phyloP scores from a whole-genome alignment of 2,888 invertebrate species.

The Serripes groenlandicus region DNA sequence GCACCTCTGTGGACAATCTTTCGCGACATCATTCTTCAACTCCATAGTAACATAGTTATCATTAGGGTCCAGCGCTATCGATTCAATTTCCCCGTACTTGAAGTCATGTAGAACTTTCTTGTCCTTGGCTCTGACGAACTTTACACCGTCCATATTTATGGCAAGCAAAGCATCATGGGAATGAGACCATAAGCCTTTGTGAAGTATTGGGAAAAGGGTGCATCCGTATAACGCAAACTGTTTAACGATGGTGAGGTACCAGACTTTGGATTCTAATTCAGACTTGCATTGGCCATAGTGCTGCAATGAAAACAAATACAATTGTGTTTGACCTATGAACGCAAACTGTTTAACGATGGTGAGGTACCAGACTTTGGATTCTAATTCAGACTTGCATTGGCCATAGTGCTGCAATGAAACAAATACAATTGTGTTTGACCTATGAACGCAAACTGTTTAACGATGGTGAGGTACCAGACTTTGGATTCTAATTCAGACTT shows the following conservation, averaged over 20 bases:
- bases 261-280: slow-evolving; percentile 96
- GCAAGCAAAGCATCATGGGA: slow-evolving; percentile 91
- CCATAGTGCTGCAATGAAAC: slow-evolving; percentile 91
- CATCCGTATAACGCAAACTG: slow-evolving; percentile 97
- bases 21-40: slow-evolving; percentile 90
- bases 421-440: too few species aligned
- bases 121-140: slow-evolving; percentile 96
- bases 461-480: slow-evolving; percentile 96
- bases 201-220: slow-evolving; percentile 95
- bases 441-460: slow-evolving; percentile 99
- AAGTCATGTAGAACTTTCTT: slow-evolving; percentile 97
- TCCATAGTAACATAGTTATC: slow-evolving; percentile 97
- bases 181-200: slow-evolving; percentile 97
- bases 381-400: slow-evolving; percentile 95
- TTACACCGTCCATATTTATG: slow-evolving; percentile 95
- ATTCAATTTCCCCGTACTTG: slow-evolving; percentile 95
- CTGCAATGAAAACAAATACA: slow-evolving; percentile 64
- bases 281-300: slow-evolving; percentile 95
- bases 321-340: too few species aligned
- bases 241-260: slow-evolving; percentile 98
- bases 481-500: slow-evolving; percentile 96
- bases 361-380: slow-evolving; percentile 96
- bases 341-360: slow-evolving; percentile 99
- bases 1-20: slow-evolving; percentile 80
- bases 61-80: slow-evolving; percentile 95